Evolutionary conservation across 2,797 vertebrate genomes (phyloP), one percentile per base, ranked within the genome.

Genomic region (Galago senegalensis): DNA sequence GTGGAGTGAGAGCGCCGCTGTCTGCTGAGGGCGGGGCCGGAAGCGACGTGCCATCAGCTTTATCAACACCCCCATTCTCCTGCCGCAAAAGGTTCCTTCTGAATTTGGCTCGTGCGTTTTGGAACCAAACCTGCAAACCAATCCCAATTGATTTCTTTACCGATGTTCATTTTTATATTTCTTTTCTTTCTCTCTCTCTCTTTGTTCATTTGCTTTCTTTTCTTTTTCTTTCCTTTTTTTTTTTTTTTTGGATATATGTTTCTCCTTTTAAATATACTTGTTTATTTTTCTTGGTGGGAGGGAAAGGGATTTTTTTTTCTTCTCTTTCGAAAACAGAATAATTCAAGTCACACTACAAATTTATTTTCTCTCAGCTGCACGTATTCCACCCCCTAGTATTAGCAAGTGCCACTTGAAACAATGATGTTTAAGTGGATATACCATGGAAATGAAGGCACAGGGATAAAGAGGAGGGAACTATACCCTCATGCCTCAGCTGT

Each of bases 111-210:
- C 99, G 99, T 98, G 99, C 99, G 99, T 99, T 99, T 99, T 99
- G 99, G 99, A 99, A 99, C 99, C 99, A 99, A 99, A 99, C 99
- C 99, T 99, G 99, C 99, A 99, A 99, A 99, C 99, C 99, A 99
- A 99, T 99, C 99, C 99, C 99, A 99, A 97, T 91, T 97, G 98
- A 99, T 99, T 99, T 99, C 99, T 99, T 99, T 99, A 99, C 99
- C 98, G 98, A 98, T 97, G 98, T 96, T 98, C 98, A 95, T 79
- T 96, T 97, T 96, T 95, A 75, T 97, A 95, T 60, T 94, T 75
- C 34, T 58, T 96, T 97, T 98, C 98, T 98, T 98, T 89, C 98
- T 97, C 96, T 97, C 98, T 97, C 98, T 97, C 97, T 84, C 97
- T 96, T 77, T 67, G 82, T 58, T 87, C 58, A 93, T 84, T 17